Evolutionary conservation across 2,888 invertebrate species (phyloP).

Genomic region (Drosophila trichaetosa): DNA sequence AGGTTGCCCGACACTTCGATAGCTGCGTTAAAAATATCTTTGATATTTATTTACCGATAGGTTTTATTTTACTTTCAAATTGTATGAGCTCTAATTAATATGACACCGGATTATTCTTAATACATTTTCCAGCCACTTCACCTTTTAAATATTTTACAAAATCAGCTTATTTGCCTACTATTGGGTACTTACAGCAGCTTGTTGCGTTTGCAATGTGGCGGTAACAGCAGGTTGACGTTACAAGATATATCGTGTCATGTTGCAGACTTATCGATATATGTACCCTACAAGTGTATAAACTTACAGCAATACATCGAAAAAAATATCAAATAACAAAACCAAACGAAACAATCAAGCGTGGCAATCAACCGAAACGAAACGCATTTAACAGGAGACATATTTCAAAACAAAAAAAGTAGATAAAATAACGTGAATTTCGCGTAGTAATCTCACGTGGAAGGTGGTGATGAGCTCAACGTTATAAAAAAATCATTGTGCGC

Average conservation of each 20-base stretch:
- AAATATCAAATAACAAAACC: slow-evolving; percentile 53
- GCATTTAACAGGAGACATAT: slow-evolving; percentile 56
- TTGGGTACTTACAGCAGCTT: slow-evolving; percentile 24
- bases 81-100: neutral
- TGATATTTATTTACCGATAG: slow-evolving; percentile 6
- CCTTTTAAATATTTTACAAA: neutral
- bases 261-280: slow-evolving; percentile 21
- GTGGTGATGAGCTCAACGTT: slow-evolving; percentile 25
- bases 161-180: too few species aligned
- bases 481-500: slow-evolving; percentile 24
- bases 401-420: slow-evolving; percentile 23
- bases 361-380: slow-evolving; percentile 68
- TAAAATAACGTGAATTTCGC: neutral
- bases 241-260: neutral
- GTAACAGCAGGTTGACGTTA: slow-evolving; percentile 3
- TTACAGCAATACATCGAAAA: slow-evolving; percentile 41
- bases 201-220: slow-evolving; percentile 24
- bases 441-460: slow-evolving; percentile 4
- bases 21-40: neutral
- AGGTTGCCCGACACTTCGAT: slow-evolving; percentile 1
- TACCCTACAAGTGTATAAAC: slow-evolving; percentile 38
- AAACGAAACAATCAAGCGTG: slow-evolving; percentile 58
- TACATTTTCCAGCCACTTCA: neutral
- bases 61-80: slow-evolving; percentile 1
- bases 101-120: neutral